phyloP scores from a whole-genome alignment of 2,888 invertebrate genomes.

The Philhelius pedissequus region DNA sequence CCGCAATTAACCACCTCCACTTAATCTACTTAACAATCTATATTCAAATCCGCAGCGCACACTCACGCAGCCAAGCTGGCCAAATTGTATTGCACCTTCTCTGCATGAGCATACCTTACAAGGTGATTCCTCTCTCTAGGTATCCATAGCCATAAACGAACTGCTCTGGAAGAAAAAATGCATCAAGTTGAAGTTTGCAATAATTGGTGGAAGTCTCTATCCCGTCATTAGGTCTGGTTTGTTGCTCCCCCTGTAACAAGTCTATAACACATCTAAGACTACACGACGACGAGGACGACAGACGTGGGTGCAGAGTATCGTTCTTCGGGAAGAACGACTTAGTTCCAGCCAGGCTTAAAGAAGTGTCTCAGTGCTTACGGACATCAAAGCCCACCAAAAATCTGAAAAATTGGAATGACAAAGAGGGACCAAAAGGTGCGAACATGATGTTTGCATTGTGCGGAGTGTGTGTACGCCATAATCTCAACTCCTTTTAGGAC shows the following conservation, averaged over 20 bases:
- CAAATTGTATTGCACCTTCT: neutral
- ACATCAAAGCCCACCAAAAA: neutral
- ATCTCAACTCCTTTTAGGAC: constrained; percentile 47
- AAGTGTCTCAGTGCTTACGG: constrained; percentile 42
- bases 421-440: constrained; percentile 21
- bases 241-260: neutral
- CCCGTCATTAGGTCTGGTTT: neutral
- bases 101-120: constrained; percentile 22
- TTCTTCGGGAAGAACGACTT: neutral
- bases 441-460: constrained; percentile 1
- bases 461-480: neutral
- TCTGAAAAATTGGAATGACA: constrained; percentile 3
- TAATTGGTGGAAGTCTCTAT: constrained; percentile 33
- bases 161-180: constrained; percentile 12
- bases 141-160: too few species aligned
- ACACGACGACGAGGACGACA: neutral
- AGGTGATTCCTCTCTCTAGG: constrained; percentile 40
- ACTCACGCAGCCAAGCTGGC: neutral
- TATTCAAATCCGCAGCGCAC: neutral
- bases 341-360: constrained; percentile 54
- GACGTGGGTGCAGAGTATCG: too few species aligned
- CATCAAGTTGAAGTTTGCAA: constrained; percentile 66
- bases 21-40: constrained; percentile 22
- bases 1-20: constrained; percentile 11
- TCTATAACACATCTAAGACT: neutral